Evolutionary conservation across 2,888 invertebrate species (phyloP).

Genomic region (Atrina japonica): DNA sequence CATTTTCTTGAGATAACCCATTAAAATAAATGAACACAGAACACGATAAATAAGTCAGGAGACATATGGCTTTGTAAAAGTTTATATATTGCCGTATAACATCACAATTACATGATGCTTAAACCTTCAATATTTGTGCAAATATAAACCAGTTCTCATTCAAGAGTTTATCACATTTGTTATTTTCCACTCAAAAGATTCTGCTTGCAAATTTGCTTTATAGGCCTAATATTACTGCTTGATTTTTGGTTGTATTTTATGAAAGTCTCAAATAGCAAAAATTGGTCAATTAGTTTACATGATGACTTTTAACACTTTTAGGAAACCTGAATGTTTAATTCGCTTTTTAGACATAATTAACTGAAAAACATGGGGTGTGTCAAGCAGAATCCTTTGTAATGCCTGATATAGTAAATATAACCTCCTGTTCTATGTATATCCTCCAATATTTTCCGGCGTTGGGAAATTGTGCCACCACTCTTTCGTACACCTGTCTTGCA

Average conservation of each 20-base stretch:
- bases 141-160: background rate
- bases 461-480: conserved; percentile 95
- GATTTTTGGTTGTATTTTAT: too few species aligned
- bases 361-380: too few species aligned
- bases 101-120: conserved; percentile 27
- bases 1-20: background rate
- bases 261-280: too few species aligned
- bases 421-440: conserved; percentile 86
- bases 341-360: too few species aligned
- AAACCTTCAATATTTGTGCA: background rate
- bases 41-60: conserved; percentile 19
- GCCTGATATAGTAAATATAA: conserved; percentile 47
- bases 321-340: too few species aligned
- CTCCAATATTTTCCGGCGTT: conserved; percentile 99
- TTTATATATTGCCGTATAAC: conserved; percentile 12
- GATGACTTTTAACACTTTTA: too few species aligned
- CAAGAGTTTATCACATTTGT: too few species aligned
- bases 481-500: conserved; percentile 95
- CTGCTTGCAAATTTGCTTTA: too few species aligned
- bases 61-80: conserved; percentile 12
- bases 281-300: too few species aligned
- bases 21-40: conserved; percentile 21
- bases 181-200: too few species aligned
- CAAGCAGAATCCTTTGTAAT: too few species aligned
- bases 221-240: too few species aligned